These are phyloP conservation scores for Andrena hattorfiana DNA, from an alignment of 2,888 invertebrate genomes.

Conservation along the genomic window DNA sequence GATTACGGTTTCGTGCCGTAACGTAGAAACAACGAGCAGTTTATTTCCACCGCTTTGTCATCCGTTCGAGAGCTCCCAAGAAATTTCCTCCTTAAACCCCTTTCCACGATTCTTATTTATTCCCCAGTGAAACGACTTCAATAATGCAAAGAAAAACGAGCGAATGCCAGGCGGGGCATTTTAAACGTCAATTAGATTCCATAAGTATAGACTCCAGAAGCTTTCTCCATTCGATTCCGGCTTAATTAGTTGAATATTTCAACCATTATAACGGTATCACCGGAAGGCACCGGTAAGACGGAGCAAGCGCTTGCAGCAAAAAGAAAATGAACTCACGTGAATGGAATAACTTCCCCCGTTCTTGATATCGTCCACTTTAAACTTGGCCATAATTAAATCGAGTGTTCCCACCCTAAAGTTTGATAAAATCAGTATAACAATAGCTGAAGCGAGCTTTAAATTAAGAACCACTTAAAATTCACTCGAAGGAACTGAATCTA, in stretches of 20 bases:
- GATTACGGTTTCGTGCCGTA: conserved; percentile 33
- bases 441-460: neutral
- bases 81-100: conserved; percentile 21
- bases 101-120: conserved; percentile 28
- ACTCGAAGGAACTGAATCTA: neutral
- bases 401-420: neutral
- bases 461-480: neutral
- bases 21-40: conserved; percentile 49
- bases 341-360: neutral
- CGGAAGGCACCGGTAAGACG: neutral
- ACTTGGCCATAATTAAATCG: neutral
- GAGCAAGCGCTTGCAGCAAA: neutral
- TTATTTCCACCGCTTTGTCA: conserved; percentile 44
- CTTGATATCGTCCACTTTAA: neutral
- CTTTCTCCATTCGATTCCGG: neutral
- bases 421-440: neutral
- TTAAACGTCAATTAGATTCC: conserved; percentile 13
- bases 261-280: neutral
- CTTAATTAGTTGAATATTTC: conserved; percentile 12
- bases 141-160: neutral
- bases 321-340: neutral
- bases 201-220: neutral
- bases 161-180: neutral
- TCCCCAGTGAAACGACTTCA: neutral
- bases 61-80: conserved; percentile 16